Evolutionary conservation across 2,888 invertebrate species (phyloP).

Genomic region (Cheilosia variabilis): DNA sequence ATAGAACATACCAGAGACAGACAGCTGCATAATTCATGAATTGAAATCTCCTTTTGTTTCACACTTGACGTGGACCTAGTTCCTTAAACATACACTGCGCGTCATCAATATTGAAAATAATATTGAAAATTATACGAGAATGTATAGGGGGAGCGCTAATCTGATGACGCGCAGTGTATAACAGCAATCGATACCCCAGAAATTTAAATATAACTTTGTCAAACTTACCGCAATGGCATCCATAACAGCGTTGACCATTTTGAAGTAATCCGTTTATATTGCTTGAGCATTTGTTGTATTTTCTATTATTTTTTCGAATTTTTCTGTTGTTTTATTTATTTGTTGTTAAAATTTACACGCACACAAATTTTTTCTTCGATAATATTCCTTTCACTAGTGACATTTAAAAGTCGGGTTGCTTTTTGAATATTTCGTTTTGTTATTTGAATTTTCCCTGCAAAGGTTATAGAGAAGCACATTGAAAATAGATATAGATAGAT

Average conservation of each 20-base stretch:
- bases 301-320: constrained; percentile 2
- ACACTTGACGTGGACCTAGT: too few species aligned
- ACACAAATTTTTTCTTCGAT: not conserved
- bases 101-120: too few species aligned
- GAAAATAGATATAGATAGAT: not conserved
- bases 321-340: constrained; percentile 7
- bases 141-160: too few species aligned
- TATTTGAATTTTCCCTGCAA: constrained; percentile 27
- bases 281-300: constrained; percentile 67
- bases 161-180: too few species aligned
- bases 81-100: too few species aligned
- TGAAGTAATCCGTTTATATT: constrained; percentile 72
- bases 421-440: not conserved
- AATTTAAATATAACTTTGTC: not conserved
- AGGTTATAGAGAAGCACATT: not conserved
- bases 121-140: too few species aligned
- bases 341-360: not conserved
- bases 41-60: too few species aligned
- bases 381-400: constrained; percentile 45
- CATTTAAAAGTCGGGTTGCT: constrained; percentile 23
- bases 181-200: too few species aligned
- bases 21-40: too few species aligned
- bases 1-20: too few species aligned
- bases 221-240: constrained; percentile 84
- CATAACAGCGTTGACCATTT: constrained; percentile 84